phyloP scores from a whole-genome alignment of 2,888 invertebrate species.

The Chironomus tentans region DNA sequence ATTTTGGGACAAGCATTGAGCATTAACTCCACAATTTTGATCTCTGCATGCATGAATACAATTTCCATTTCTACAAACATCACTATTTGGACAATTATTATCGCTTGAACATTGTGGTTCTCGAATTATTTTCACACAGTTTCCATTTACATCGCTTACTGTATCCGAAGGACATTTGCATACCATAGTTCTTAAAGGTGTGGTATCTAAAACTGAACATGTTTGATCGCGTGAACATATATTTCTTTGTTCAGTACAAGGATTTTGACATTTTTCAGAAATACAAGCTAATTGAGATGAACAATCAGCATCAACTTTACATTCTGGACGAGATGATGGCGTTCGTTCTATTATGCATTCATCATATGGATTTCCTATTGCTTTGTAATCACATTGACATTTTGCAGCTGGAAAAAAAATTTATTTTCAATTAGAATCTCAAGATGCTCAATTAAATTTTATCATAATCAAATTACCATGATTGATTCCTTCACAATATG shows the following conservation, averaged over 20 bases:
- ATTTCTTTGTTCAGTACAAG: slow-evolving; percentile 55
- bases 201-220: slow-evolving; percentile 67
- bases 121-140: slow-evolving; percentile 54
- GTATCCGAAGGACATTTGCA: slow-evolving; percentile 80
- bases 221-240: slow-evolving; percentile 69
- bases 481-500: slow-evolving; percentile 61
- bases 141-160: slow-evolving; percentile 60
- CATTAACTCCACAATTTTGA: slow-evolving; percentile 72
- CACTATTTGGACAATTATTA: slow-evolving; percentile 62
- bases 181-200: slow-evolving; percentile 73
- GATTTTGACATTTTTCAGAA: slow-evolving; percentile 64
- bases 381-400: slow-evolving; percentile 67
- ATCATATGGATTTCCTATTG: slow-evolving; percentile 67
- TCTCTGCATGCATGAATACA: slow-evolving; percentile 73
- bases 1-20: slow-evolving; percentile 64
- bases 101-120: slow-evolving; percentile 58
- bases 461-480: slow-evolving; percentile 42
- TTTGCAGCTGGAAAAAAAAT: not conserved
- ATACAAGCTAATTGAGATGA: slow-evolving; percentile 66
- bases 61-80: slow-evolving; percentile 64
- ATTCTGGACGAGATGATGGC: slow-evolving; percentile 47
- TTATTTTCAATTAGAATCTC: too few species aligned
- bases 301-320: slow-evolving; percentile 68
- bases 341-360: slow-evolving; percentile 49
- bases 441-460: not conserved